Evolutionary conservation across 2,888 invertebrate genomes (phyloP).

Genomic region (Tortricodes alternella): DNA sequence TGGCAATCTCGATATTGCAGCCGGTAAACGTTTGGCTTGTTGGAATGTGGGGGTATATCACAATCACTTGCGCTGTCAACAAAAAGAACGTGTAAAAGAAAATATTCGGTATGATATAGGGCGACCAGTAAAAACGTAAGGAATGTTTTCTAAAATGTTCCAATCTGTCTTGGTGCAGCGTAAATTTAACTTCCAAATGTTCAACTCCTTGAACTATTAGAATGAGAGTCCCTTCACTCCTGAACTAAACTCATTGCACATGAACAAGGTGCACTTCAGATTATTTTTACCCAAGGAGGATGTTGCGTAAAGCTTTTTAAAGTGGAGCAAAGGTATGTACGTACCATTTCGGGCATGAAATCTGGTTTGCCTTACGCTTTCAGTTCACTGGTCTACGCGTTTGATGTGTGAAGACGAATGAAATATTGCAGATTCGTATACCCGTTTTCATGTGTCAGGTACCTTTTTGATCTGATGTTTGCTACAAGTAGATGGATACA

Average conservation of each 20-base stretch:
- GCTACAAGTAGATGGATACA: not conserved
- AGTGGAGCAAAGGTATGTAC: constrained; percentile 24
- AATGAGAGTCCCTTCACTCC: constrained; percentile 1
- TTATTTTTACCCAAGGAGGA: constrained; percentile 29
- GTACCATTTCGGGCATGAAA: constrained; percentile 27
- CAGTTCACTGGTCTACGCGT: constrained; percentile 64
- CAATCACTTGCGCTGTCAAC: no score
- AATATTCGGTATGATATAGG: no score
- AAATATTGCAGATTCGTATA: constrained; percentile 62
- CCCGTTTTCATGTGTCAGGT: constrained; percentile 49
- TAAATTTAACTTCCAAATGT: no score
- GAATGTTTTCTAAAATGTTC: no score
- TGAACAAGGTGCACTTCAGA: constrained; percentile 16
- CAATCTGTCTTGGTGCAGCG: no score
- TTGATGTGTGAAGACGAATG: constrained; percentile 70
- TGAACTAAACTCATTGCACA: constrained; percentile 13
- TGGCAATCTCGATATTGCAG: constrained; percentile 2
- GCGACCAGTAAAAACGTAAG: no score
- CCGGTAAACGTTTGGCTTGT: not conserved
- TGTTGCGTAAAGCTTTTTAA: constrained; percentile 31
- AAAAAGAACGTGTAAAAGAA: no score
- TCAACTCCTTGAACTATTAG: not conserved
- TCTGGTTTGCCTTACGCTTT: constrained; percentile 50
- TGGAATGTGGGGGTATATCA: constrained; percentile 19
- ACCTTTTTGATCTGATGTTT: constrained; percentile 55